These are phyloP conservation scores for Triops cancriformis DNA, from an alignment of 1,140 invertebrate genomes.

Conservation along the genomic window DNA sequence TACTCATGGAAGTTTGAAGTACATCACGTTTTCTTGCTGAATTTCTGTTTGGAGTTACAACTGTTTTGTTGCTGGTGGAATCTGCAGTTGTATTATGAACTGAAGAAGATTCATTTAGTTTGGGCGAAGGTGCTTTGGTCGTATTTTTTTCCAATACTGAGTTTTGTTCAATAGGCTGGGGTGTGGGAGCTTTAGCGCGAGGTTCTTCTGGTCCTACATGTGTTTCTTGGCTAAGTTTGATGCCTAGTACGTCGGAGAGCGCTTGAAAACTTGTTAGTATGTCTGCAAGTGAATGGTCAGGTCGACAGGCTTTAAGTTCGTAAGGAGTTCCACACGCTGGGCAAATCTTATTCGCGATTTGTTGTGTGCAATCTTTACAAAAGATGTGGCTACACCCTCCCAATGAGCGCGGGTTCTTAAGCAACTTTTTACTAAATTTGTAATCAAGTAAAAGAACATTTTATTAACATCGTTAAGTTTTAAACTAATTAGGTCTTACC, in stretches of 20 bases:
- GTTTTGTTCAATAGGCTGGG: too few species aligned
- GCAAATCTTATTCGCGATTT: background rate
- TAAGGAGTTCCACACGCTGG: background rate
- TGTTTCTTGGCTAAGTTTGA: background rate
- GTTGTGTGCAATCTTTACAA: background rate
- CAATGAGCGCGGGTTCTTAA: background rate
- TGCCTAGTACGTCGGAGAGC: background rate
- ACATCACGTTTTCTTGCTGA: background rate
- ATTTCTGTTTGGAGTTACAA: background rate
- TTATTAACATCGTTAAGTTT: background rate
- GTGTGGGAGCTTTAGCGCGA: background rate
- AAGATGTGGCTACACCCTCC: constrained; percentile 22
- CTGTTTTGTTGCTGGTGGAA: background rate
- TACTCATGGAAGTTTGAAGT: background rate
- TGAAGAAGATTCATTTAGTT: background rate
- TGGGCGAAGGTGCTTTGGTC: background rate
- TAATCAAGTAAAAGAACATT: constrained; percentile 8
- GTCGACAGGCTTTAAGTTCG: background rate
- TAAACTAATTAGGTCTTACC: background rate
- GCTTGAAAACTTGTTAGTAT: constrained; percentile 3
- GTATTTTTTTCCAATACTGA: background rate
- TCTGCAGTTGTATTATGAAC: background rate
- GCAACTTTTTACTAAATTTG: constrained; percentile 17
- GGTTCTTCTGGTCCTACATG: background rate
- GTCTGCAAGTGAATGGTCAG: background rate